phyloP scores from a whole-genome alignment of 1,140 invertebrate species.

The Drosophila sulfurigaster region DNA sequence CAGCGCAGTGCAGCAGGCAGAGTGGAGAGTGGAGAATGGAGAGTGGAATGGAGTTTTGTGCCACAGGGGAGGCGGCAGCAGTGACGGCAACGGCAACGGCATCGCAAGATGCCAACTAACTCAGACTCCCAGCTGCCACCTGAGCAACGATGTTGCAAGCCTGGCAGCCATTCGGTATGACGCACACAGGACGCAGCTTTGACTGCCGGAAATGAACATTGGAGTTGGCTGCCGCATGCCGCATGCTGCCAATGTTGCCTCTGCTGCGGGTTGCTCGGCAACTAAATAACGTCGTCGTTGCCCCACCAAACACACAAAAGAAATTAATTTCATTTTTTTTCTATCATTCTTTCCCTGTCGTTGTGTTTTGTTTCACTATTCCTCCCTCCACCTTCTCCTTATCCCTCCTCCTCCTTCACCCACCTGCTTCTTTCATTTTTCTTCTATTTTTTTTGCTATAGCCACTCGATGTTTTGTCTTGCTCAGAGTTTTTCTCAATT shows the following conservation, averaged over 20 bases:
- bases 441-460: slow-evolving; percentile 53
- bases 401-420: background rate
- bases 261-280: slow-evolving; percentile 38
- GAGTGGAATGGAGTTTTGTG: no score
- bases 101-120: slow-evolving; percentile 74
- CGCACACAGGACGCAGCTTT: slow-evolving; percentile 76
- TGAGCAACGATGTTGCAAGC: slow-evolving; percentile 54
- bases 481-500: slow-evolving; percentile 31
- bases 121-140: slow-evolving; percentile 68
- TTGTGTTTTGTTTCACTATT: slow-evolving; percentile 12
- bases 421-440: slow-evolving; percentile 28
- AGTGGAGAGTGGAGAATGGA: background rate
- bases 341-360: slow-evolving; percentile 36
- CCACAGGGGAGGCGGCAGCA: background rate
- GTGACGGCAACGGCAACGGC: background rate
- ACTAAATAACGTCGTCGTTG: slow-evolving; percentile 60
- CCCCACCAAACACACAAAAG: slow-evolving; percentile 70
- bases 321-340: slow-evolving; percentile 82
- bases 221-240: slow-evolving; percentile 47
- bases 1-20: no score
- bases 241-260: slow-evolving; percentile 19
- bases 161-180: slow-evolving; percentile 27
- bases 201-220: slow-evolving; percentile 83
- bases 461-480: slow-evolving; percentile 73
- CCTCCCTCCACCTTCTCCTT: no score